Base-by-base conservation (phyloP, 2,888 invertebrate genomes). In the Euclidia mi region DNA sequence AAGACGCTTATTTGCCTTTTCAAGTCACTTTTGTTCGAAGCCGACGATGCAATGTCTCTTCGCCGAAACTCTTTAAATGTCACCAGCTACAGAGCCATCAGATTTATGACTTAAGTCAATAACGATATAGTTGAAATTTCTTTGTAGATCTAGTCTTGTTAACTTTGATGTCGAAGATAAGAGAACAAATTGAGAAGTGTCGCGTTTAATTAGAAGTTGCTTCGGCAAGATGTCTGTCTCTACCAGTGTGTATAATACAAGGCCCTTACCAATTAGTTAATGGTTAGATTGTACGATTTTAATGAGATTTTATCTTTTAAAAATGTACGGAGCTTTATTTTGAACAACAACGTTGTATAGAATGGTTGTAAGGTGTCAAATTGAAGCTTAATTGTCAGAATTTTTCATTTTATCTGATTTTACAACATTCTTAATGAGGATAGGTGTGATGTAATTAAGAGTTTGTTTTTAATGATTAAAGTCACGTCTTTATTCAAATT, bases 1-100 rank as follows among this genome's bases (percentile, higher is more conserved):
- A 89, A 90, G 87, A 89, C 78, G 80, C 78, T 86, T 86, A 84
- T 91, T 91, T 87, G 86, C 87, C 88, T 84, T 90, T 91, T 84
- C 79, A 83, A 78, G 86, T 71, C 70, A 64, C 65, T 71, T 82
- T 91, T 91, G 90, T 91, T 86, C 81, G 60, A 76, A 80, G 73
- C 78, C 82, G 83, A 79, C 89, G 84, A 76, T 86, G 88, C 89
- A 87, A 77, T 83, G 81, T 85, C 87, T 83, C 85, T 88, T 83
- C 68, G 69, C 75, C 76, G 64, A 78, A 82, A 79, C 80, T 83
- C 83, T 79, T 81, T 79, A 81, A 83, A 73, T 68, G 74, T 68
- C 79, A 79, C 74, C 67, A 65, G 68, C 70, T 65, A 64, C 56
- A 56, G 45, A 53, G 56, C 55, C 35, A 57, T 64, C 41, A 68